These are phyloP conservation scores for Eulacestoma nigropectus DNA, from an alignment of 2,113 vertebrate species.

Conservation along the genomic window DNA sequence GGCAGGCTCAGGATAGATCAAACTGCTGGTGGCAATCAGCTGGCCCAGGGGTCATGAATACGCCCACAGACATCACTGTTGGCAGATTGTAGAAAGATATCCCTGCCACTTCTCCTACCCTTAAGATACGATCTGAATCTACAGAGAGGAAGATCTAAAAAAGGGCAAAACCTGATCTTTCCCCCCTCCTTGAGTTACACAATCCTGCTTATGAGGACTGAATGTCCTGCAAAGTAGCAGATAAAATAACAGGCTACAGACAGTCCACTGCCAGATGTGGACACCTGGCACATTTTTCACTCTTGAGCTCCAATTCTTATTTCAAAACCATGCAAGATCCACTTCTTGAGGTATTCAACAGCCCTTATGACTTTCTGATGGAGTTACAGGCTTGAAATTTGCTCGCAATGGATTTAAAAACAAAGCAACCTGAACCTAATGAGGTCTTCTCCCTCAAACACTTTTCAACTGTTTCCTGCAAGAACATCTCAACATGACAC, in stretches of 20 bases:
- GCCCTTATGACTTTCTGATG: not conserved
- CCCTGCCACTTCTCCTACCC: not conserved
- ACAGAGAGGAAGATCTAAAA: not conserved
- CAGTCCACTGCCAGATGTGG: not conserved
- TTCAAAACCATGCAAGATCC: not conserved
- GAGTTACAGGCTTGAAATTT: not conserved
- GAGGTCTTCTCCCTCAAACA: not conserved
- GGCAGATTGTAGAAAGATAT: not conserved
- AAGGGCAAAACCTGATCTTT: not conserved
- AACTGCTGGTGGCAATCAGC: not conserved
- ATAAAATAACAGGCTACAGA: not conserved
- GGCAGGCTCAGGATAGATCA: not conserved
- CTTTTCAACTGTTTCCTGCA: not conserved
- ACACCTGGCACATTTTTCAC: not conserved
- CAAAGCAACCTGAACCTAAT: not conserved
- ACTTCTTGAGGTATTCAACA: not conserved
- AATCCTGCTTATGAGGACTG: not conserved
- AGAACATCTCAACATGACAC: not conserved
- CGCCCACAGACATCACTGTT: not conserved
- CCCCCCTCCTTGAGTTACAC: not conserved
- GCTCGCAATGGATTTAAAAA: not conserved
- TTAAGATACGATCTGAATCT: not conserved
- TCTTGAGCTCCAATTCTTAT: not conserved
- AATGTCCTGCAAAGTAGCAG: not conserved
- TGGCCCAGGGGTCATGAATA: not conserved